These are phyloP conservation scores for Pristis pectinata DNA, from an alignment of 2,797 vertebrate genomes.

Conservation along the genomic window DNA sequence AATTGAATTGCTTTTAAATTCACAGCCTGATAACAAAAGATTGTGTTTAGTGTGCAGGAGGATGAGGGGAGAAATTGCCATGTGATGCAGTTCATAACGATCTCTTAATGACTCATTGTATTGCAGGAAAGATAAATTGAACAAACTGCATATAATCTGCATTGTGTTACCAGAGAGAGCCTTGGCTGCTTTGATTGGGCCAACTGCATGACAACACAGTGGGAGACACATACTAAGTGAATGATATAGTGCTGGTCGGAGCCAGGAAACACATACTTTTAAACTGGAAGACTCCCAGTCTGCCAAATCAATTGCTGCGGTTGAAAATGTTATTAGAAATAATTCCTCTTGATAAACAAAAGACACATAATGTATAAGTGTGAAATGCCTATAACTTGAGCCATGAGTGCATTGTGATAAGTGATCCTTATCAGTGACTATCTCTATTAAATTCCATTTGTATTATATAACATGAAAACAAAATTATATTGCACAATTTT, in stretches of 20 bases:
- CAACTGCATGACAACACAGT: not conserved
- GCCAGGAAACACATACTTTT: constrained; percentile 21
- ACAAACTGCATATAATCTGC: not conserved
- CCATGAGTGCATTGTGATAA: not conserved
- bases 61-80: too few relatives aligned
- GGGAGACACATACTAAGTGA: constrained; percentile 27
- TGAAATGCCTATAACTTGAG: not conserved
- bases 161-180: not conserved
- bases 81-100: not conserved
- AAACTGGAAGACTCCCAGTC: constrained; percentile 20
- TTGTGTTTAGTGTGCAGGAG: not conserved
- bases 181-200: not conserved
- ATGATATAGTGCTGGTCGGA: not conserved
- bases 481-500: not conserved
- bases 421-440: not conserved
- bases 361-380: not conserved
- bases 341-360: not conserved
- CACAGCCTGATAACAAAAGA: not conserved
- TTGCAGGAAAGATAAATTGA: not conserved
- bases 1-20: not conserved
- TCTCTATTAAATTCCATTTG: not conserved
- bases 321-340: not conserved
- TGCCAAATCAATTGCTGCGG: constrained; percentile 10
- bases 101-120: not conserved
- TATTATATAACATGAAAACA: not conserved